phyloP scores from a whole-genome alignment of 2,888 invertebrate genomes.

The Pheosia gnoma region DNA sequence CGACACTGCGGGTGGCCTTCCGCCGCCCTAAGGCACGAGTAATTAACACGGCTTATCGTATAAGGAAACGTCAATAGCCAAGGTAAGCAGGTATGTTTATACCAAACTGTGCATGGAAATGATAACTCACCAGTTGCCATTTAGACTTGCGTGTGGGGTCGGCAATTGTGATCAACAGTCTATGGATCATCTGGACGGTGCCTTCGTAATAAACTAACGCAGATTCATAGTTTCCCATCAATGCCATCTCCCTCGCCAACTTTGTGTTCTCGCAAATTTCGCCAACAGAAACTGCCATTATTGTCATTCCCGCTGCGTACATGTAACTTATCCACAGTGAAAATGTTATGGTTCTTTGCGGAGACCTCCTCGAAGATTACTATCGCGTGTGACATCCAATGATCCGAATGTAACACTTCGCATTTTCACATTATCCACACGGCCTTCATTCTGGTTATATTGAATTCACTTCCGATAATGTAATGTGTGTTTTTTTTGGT shows the following conservation, averaged over 20 bases:
- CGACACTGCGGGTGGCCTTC: conserved; percentile 67
- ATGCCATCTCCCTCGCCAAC: conserved; percentile 96
- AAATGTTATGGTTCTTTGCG: conserved; percentile 56
- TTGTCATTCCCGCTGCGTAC: conserved; percentile 86
- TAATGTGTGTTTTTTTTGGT: conserved; percentile 36
- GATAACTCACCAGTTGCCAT: conserved; percentile 91
- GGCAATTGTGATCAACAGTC: conserved; percentile 90
- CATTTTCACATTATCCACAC: conserved; percentile 62
- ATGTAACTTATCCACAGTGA: conserved; percentile 69
- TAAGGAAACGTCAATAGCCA: conserved; percentile 73
- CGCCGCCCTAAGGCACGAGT: conserved; percentile 61
- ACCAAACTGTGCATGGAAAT: conserved; percentile 29
- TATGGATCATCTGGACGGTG: conserved; percentile 95
- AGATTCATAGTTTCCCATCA: conserved; percentile 97
- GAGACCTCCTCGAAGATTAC: conserved; percentile 58
- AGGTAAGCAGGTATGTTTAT: conserved; percentile 62
- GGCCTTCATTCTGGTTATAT: conserved; percentile 43
- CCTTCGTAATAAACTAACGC: conserved; percentile 97
- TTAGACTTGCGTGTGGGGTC: conserved; percentile 93
- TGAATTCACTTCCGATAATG: conserved; percentile 45
- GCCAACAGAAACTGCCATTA: conserved; percentile 94
- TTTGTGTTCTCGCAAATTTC: conserved; percentile 98
- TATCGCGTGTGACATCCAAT: conserved; percentile 70
- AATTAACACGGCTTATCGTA: conserved; percentile 72
- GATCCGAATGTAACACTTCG: conserved; percentile 64